phyloP scores from a whole-genome alignment of 2,797 vertebrate species.

The Chiroxiphia lanceolata region DNA sequence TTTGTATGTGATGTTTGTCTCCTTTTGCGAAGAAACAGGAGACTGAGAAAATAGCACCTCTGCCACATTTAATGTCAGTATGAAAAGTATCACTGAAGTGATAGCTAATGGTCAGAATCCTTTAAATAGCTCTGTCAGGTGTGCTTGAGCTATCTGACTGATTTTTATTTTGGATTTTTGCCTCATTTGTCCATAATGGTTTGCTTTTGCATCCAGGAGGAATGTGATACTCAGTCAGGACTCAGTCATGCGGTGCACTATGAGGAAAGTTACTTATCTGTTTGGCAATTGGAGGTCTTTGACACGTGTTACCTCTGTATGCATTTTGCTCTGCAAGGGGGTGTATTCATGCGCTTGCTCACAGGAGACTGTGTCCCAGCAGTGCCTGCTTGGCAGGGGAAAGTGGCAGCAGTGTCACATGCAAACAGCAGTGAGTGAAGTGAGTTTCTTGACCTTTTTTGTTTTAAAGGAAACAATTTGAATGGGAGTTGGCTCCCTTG shows the following conservation, averaged over 20 bases:
- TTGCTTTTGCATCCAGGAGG: constrained; percentile 40
- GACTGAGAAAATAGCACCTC: constrained; percentile 33
- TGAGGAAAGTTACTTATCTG: background rate
- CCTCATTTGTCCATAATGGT: constrained; percentile 31
- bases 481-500: background rate
- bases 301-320: background rate
- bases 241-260: background rate
- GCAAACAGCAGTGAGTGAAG: background rate
- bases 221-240: constrained; percentile 51
- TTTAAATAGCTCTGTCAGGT: constrained; percentile 51
- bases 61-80: constrained; percentile 29
- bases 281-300: background rate
- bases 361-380: background rate
- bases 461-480: background rate
- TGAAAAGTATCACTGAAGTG: constrained; percentile 20
- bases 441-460: background rate
- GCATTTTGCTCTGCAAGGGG: background rate
- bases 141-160: constrained; percentile 19
- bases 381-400: background rate
- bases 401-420: background rate
- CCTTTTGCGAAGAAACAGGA: constrained; percentile 24
- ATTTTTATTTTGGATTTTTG: constrained; percentile 54
- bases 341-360: background rate
- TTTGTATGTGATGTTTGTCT: background rate
- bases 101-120: constrained; percentile 52